phyloP scores from a whole-genome alignment of 2,888 invertebrate species.

The Ochlodes sylvanus region DNA sequence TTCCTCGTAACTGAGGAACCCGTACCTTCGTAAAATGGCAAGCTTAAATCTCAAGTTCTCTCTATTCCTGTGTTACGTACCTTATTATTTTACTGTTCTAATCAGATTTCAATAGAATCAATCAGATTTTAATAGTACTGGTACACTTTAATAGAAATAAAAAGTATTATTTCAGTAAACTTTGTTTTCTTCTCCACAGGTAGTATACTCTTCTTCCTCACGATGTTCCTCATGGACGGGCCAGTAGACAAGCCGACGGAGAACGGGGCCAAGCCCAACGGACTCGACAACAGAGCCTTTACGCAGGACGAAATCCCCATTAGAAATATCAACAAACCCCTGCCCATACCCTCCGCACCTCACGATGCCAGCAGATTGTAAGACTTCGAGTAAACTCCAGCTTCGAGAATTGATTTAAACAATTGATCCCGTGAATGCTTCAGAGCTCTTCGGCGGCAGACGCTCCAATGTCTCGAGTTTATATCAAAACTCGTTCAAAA shows the following conservation, averaged over 20 bases:
- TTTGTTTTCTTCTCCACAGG: conserved; percentile 74
- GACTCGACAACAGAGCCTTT: conserved; percentile 83
- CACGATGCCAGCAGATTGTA: conserved; percentile 44
- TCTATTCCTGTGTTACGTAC: too few species aligned
- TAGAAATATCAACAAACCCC: conserved; percentile 44
- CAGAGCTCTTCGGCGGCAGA: neutral
- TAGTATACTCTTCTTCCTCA: conserved; percentile 92
- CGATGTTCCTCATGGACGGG: conserved; percentile 93
- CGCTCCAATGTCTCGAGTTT: neutral
- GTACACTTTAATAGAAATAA: neutral
- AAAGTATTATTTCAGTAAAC: neutral
- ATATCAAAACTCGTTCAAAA: too few species aligned
- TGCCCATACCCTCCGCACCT: conserved; percentile 33
- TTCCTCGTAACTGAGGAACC: too few species aligned
- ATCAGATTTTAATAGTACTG: too few species aligned
- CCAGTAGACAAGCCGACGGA: conserved; percentile 55
- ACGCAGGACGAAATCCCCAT: conserved; percentile 74
- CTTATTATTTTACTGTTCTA: too few species aligned
- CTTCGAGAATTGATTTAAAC: conserved; percentile 7
- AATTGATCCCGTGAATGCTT: conserved; percentile 1
- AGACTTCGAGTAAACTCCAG: neutral
- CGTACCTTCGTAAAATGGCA: too few species aligned
- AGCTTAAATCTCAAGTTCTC: too few species aligned
- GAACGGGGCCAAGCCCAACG: conserved; percentile 56
- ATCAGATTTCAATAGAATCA: too few species aligned